Evolutionary conservation across 2,113 vertebrate species (phyloP).

Genomic region (Actenoides lindsayi): DNA sequence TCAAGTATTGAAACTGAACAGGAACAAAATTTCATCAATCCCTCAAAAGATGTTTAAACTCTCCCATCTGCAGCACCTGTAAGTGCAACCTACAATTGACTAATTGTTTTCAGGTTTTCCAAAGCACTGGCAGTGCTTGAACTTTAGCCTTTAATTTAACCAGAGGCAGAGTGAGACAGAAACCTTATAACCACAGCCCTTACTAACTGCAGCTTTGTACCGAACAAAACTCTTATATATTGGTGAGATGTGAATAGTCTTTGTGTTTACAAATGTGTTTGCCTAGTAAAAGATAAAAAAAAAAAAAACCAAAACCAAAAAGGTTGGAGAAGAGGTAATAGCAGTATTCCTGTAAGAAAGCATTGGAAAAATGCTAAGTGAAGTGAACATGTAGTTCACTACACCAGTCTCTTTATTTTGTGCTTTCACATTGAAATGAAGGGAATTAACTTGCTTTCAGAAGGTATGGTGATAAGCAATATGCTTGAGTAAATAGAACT

Average conservation of each 20-base stretch:
- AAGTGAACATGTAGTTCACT: not conserved
- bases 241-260: slow-evolving; percentile 27
- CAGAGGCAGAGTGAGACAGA: slow-evolving; percentile 24
- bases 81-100: slow-evolving; percentile 73
- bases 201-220: not conserved
- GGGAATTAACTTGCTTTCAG: not conserved
- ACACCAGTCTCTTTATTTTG: not conserved
- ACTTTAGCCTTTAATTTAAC: slow-evolving; percentile 56
- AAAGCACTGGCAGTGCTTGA: slow-evolving; percentile 23
- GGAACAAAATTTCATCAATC: slow-evolving; percentile 87
- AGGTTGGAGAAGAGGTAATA: not conserved
- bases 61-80: slow-evolving; percentile 93
- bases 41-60: slow-evolving; percentile 95
- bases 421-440: not conserved
- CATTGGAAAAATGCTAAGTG: not conserved
- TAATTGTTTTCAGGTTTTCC: slow-evolving; percentile 66
- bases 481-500: not conserved
- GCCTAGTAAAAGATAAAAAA: not conserved
- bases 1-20: slow-evolving; percentile 89
- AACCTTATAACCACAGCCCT: not conserved
- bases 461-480: not conserved
- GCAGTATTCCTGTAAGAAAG: not conserved
- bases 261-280: not conserved
- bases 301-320: not conserved
- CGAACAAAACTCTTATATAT: slow-evolving; percentile 19